These are phyloP conservation scores for Mylabris sibirica DNA, from an alignment of 2,888 invertebrate species.

Conservation along the genomic window DNA sequence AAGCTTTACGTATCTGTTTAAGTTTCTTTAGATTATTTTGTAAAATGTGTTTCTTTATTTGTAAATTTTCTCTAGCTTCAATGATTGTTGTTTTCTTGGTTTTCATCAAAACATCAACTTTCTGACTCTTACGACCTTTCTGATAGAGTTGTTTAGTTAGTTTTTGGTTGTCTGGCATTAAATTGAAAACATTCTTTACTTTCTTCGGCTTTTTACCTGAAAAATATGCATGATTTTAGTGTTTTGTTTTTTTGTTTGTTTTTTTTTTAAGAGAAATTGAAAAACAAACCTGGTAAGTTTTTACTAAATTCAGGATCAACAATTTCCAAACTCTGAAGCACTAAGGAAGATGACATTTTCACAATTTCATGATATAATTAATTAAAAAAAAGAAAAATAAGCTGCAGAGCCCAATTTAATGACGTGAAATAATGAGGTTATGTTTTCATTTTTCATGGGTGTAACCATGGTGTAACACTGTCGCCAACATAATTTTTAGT, in stretches of 20 bases:
- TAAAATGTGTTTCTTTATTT: constrained; percentile 52
- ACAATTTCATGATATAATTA: background rate
- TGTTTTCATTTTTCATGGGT: too few species aligned
- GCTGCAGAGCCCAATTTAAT: too few species aligned
- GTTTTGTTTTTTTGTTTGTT: too few species aligned
- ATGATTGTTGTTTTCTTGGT: constrained; percentile 52
- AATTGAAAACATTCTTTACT: constrained; percentile 42
- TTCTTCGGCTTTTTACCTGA: constrained; percentile 39
- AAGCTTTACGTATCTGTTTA: constrained; percentile 50
- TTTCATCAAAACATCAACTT: constrained; percentile 45
- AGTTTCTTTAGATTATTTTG: constrained; percentile 55
- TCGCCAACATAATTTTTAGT: too few species aligned
- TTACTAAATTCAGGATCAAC: constrained; percentile 16
- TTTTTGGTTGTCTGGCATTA: constrained; percentile 50
- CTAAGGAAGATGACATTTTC: constrained; percentile 7
- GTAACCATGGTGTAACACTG: too few species aligned
- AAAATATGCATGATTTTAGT: constrained; percentile 15
- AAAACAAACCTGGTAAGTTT: constrained; percentile 1
- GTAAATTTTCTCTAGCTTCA: constrained; percentile 51
- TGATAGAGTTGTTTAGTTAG: constrained; percentile 41
- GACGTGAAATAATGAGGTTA: background rate
- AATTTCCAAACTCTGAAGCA: constrained; percentile 8
- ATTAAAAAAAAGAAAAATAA: background rate
- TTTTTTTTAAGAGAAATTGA: background rate
- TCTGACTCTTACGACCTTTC: constrained; percentile 45